A percentile compares a stretch with the other conserved stretches of the same genome.
Evolutionary conservation across 2,113 vertebrate genomes (phyloP).

Genomic region (Hemibates koningsi): DNA sequence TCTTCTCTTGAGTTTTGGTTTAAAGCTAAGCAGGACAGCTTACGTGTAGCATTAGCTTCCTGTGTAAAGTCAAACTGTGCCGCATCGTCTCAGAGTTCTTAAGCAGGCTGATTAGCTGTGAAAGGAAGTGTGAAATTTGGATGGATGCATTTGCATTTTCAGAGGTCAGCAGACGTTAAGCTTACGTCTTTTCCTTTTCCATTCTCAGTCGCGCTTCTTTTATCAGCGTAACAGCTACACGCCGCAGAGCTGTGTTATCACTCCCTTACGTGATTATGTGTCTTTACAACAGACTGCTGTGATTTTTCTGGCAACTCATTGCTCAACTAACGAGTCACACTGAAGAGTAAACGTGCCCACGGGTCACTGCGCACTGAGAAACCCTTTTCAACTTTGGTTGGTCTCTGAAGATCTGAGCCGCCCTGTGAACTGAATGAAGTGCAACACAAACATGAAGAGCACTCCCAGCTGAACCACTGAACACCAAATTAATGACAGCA

Average conservation of each 20-base stretch:
- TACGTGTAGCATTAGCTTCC: background rate
- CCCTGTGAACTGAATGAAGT: background rate
- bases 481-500: background rate
- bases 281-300: background rate
- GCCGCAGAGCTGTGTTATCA: background rate
- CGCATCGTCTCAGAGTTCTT: background rate
- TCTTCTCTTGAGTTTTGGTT: background rate
- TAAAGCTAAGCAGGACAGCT: background rate
- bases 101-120: background rate
- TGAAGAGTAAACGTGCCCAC: background rate
- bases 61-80: background rate
- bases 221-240: background rate
- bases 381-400: background rate
- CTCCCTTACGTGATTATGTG: background rate
- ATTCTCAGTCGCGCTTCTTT: accelerated
- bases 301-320: background rate
- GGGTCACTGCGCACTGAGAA: background rate
- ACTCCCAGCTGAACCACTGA: background rate
- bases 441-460: background rate
- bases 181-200: background rate
- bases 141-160: background rate
- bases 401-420: background rate
- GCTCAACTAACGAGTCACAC: background rate
- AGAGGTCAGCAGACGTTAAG: background rate
- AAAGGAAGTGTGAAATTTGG: background rate